These are phyloP conservation scores for Microtus pennsylvanicus DNA, from an alignment of 2,113 vertebrate species.

Conservation along the genomic window DNA sequence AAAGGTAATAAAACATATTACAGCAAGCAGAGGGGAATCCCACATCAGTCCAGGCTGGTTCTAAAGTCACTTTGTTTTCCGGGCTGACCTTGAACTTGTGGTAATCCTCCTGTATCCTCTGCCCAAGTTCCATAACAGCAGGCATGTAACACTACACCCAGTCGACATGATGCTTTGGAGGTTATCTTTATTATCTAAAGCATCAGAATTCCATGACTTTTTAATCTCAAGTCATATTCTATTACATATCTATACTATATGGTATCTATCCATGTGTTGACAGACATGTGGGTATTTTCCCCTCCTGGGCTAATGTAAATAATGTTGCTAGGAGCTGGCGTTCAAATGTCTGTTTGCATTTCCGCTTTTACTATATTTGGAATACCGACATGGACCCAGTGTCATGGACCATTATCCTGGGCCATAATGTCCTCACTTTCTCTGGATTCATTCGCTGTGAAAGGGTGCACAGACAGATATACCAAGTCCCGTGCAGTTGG, in stretches of 20 bases:
- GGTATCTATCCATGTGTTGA: not conserved
- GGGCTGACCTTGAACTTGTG: not conserved
- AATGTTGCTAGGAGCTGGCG: not conserved
- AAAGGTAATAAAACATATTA: too few species aligned
- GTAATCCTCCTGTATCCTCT: too few species aligned
- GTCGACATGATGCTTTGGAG: not conserved
- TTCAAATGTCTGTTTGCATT: not conserved
- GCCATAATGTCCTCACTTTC: not conserved
- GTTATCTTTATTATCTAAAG: not conserved
- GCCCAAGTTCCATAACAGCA: not conserved
- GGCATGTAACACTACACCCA: too few species aligned
- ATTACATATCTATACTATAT: not conserved
- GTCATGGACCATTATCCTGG: not conserved
- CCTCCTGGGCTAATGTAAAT: not conserved
- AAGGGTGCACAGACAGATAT: too few species aligned
- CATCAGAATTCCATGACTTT: not conserved
- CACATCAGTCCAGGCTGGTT: too few species aligned
- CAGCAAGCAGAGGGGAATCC: too few species aligned
- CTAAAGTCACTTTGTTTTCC: not conserved
- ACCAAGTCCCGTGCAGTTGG: not conserved
- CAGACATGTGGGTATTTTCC: not conserved
- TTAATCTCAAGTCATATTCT: not conserved
- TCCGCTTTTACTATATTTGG: not conserved
- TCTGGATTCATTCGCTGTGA: not conserved
- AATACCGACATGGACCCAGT: not conserved